A percentile compares a stretch with the other conserved stretches of the same genome.
Evolutionary conservation across 2,113 vertebrate species (phyloP).

Genomic region (Cynopterus brachyotis): DNA sequence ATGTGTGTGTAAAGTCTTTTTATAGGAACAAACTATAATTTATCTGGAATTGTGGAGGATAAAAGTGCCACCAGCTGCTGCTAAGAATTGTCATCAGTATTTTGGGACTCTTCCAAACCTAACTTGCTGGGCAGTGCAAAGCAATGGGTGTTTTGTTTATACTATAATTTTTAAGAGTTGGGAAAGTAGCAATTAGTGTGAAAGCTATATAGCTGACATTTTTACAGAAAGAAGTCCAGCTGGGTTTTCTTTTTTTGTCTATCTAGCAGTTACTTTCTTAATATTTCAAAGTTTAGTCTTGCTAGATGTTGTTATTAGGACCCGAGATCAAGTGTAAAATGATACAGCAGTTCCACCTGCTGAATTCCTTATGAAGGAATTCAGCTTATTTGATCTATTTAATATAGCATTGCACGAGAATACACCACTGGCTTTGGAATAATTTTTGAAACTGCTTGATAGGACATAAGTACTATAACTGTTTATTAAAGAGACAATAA

Average conservation of each 20-base stretch:
- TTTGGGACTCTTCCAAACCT: conserved; percentile 21
- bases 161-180: conserved; percentile 26
- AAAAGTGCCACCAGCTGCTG: background rate
- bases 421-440: background rate
- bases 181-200: conserved; percentile 57
- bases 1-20: background rate
- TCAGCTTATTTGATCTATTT: background rate
- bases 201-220: conserved; percentile 25
- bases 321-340: background rate
- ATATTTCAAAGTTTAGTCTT: background rate
- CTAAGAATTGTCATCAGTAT: background rate
- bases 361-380: background rate
- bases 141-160: conserved; percentile 15
- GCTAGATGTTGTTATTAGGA: background rate
- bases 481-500: background rate
- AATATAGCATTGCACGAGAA: background rate
- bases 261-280: background rate
- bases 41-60: background rate
- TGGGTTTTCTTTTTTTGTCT: conserved; percentile 44
- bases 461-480: background rate
- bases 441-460: background rate
- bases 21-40: background rate
- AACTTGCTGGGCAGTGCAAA: conserved; percentile 11
- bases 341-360: background rate
- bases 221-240: conserved; percentile 8